Evolutionary conservation across 2,888 invertebrate genomes (phyloP).

Genomic region (Gisinianus flammeolus): DNA sequence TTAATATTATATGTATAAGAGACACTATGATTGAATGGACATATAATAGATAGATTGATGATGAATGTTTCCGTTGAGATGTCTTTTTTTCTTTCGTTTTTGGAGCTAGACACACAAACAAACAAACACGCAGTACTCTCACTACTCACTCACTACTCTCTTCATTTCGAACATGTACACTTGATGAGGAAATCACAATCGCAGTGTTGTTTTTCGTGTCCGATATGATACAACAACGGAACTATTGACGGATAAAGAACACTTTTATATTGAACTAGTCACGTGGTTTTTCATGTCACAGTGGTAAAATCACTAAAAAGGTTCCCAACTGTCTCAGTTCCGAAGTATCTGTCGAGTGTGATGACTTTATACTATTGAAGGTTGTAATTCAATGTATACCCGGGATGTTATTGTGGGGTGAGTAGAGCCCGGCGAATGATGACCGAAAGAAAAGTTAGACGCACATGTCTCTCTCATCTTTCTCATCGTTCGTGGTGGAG

Average conservation of each 20-base stretch:
- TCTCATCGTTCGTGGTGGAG: slow-evolving; percentile 6
- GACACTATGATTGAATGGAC: background rate
- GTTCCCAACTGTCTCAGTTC: background rate
- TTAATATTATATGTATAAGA: background rate
- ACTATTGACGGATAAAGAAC: too few relatives aligned
- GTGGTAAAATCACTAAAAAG: background rate
- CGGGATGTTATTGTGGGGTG: background rate
- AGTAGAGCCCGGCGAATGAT: too few relatives aligned
- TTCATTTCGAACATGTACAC: background rate
- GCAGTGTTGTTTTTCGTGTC: background rate
- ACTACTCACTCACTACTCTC: background rate
- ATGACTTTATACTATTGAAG: background rate
- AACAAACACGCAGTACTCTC: background rate
- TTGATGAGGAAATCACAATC: background rate
- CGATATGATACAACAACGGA: too few relatives aligned
- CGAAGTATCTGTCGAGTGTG: background rate
- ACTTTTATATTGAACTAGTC: too few relatives aligned
- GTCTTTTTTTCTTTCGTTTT: background rate
- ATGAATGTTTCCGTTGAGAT: slow-evolving; percentile 12
- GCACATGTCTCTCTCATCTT: slow-evolving; percentile 13
- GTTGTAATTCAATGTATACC: background rate
- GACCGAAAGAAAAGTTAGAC: too few relatives aligned
- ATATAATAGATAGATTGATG: background rate
- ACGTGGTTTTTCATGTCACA: too few relatives aligned
- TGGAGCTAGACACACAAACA: background rate